These are phyloP conservation scores for Lagocephalus sceleratus DNA, from an alignment of 2,797 vertebrate species.

Conservation along the genomic window DNA sequence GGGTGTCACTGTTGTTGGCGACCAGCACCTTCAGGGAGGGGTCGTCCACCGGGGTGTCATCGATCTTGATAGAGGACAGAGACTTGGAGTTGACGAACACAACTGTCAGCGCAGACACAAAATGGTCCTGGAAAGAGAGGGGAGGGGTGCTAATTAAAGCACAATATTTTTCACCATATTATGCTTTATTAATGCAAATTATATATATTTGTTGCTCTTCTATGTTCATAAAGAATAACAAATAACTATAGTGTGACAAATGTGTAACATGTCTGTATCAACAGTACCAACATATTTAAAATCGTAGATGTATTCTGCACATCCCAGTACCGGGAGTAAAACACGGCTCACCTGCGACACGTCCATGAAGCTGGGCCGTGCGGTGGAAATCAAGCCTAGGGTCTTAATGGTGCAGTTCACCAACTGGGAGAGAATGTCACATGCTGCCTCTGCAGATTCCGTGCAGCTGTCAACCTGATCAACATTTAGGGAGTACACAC, in stretches of 20 bases:
- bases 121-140: conserved; percentile 81
- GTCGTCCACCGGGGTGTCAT: conserved; percentile 93
- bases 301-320: too few relatives aligned
- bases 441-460: conserved; percentile 87
- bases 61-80: conserved; percentile 92
- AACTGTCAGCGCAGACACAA: conserved; percentile 94
- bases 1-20: conserved; percentile 92
- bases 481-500: conserved; percentile 5
- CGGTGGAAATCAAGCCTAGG: conserved; percentile 86
- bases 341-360: conserved; percentile 79
- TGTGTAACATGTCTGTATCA: too few relatives aligned
- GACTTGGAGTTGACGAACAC: conserved; percentile 98
- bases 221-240: too few relatives aligned
- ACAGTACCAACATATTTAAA: too few relatives aligned
- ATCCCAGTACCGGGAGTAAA: too few relatives aligned
- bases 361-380: conserved; percentile 88
- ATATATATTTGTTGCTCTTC: too few relatives aligned
- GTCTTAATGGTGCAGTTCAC: conserved; percentile 90
- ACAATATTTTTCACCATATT: neutral
- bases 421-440: conserved; percentile 86
- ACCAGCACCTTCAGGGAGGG: conserved; percentile 89
- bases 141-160: conserved; percentile 8
- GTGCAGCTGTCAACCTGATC: conserved; percentile 86
- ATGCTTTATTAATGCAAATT: neutral
- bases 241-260: too few relatives aligned